These are phyloP conservation scores for Hemistola chrysoprasaria DNA, from an alignment of 2,888 invertebrate genomes.

Conservation along the genomic window DNA sequence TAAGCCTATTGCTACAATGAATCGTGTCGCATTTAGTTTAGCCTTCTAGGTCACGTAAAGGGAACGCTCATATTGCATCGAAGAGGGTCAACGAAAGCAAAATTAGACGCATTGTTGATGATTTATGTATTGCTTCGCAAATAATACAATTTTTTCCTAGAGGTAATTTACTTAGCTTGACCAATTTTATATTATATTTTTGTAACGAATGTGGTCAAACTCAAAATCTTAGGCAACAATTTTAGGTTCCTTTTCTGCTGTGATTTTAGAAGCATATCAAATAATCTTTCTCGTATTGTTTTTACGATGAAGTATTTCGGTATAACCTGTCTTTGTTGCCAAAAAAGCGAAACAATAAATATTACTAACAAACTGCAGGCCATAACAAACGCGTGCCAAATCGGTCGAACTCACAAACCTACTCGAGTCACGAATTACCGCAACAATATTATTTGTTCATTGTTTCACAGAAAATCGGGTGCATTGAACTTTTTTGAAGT, in stretches of 20 bases:
- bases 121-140: too few species aligned
- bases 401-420: too few species aligned
- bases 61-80: constrained; percentile 9
- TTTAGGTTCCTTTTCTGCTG: too few species aligned
- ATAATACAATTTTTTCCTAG: too few species aligned
- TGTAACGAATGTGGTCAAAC: too few species aligned
- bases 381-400: constrained; percentile 9
- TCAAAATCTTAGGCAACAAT: too few species aligned
- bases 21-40: constrained; percentile 2
- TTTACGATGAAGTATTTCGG: too few species aligned
- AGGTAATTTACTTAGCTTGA: too few species aligned
- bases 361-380: constrained; percentile 2
- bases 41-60: constrained; percentile 8
- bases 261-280: too few species aligned
- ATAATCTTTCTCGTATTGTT: too few species aligned
- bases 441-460: constrained; percentile 9
- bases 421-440: constrained; percentile 5
- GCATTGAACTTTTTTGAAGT: constrained; percentile 4
- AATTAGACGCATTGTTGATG: not conserved
- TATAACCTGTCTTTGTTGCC: constrained; percentile 6
- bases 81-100: constrained; percentile 13
- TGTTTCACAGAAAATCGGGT: constrained; percentile 15
- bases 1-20: too few species aligned
- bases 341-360: constrained; percentile 6
- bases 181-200: too few species aligned